Base-by-base conservation (phyloP, 1,140 invertebrate genomes). In the Brachionus koreanus region DNA sequence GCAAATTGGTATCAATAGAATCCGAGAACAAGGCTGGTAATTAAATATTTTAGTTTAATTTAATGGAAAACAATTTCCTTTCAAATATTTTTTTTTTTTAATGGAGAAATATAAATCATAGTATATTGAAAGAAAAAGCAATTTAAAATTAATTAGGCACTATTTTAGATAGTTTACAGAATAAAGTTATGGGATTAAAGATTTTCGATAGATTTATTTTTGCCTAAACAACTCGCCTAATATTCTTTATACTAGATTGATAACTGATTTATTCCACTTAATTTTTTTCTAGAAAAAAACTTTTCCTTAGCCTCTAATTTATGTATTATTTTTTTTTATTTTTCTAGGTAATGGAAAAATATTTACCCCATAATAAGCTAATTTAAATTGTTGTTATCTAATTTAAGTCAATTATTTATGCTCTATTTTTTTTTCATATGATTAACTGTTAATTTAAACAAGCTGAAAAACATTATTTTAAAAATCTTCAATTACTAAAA, bases 1-100 rank as follows among this genome's bases (percentile, higher is more conserved):
- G 19, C 37, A 35, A 29, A 69, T 39, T 69, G 65, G 65, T 69
- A 69, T 37, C 13, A 16, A 39, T 39, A 69, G 29, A 69, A 69
- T 69, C 65, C 65, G 7, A 69, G 35, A 69, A 69, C 37, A 69
- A 69, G 65, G 65, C 19, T 69, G 16, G 65, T 69, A 69, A 39
- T 33, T 33, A 33, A 63, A 65, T 33, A 33, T 65, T 65, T 65
- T 57, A 57, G 49, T 19, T 57, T 19, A 57, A 57, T 57, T 57
- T 65, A 33, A 65, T 65, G 63, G 33, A 65, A 65, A 65, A 65
- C 13, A 19, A 57, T 33, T 65, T 65, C 33, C 63, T 57, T 16
- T 19, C 49, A 3, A 29, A 29, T 29, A 57, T 19, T 57, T 19
- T 61, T 65, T 13, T n/a, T n/a, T n/a, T n/a, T n/a, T n/a, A n/a